These are phyloP conservation scores for Nothobranchius kuhntae DNA, from an alignment of 2,113 vertebrate genomes.

Conservation along the genomic window DNA sequence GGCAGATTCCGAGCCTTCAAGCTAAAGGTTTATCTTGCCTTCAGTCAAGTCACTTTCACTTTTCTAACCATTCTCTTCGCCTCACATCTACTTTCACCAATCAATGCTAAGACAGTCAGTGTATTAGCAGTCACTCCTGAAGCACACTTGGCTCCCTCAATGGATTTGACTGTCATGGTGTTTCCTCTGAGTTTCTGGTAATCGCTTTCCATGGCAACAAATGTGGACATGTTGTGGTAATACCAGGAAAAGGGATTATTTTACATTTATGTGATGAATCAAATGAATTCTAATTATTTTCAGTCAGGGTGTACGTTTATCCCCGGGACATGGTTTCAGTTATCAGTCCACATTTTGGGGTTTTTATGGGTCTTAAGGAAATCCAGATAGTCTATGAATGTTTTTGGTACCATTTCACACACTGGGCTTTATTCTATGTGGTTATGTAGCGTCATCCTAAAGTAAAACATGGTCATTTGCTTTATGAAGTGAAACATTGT, in stretches of 20 bases:
- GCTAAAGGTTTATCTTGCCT: conserved; percentile 54
- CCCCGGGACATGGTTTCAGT: too few relatives aligned
- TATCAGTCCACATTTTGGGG: too few relatives aligned
- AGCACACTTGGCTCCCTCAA: conserved; percentile 39
- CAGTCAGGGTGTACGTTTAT: neutral
- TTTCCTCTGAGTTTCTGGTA: conserved; percentile 16
- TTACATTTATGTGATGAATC: neutral
- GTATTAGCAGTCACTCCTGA: conserved; percentile 63
- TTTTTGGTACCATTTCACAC: too few relatives aligned
- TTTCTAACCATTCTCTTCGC: conserved; percentile 27
- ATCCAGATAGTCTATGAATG: too few relatives aligned
- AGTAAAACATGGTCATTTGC: too few relatives aligned
- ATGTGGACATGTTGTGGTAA: neutral
- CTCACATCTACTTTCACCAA: conserved; percentile 41
- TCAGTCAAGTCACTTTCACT: conserved; percentile 52
- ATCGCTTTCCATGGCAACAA: neutral
- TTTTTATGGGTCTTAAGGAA: too few relatives aligned
- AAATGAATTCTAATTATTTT: neutral
- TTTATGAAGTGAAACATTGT: too few relatives aligned
- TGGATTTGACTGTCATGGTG: conserved; percentile 38
- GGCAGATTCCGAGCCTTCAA: conserved; percentile 38
- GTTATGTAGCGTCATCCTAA: too few relatives aligned
- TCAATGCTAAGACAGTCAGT: conserved; percentile 72
- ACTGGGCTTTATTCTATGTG: too few relatives aligned
- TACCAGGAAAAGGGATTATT: neutral